Percentiles rank a stretch among this genome's conserved stretches.
Evolutionary conservation across 2,797 vertebrate species (phyloP).

Genomic region (Valencia hispanica): DNA sequence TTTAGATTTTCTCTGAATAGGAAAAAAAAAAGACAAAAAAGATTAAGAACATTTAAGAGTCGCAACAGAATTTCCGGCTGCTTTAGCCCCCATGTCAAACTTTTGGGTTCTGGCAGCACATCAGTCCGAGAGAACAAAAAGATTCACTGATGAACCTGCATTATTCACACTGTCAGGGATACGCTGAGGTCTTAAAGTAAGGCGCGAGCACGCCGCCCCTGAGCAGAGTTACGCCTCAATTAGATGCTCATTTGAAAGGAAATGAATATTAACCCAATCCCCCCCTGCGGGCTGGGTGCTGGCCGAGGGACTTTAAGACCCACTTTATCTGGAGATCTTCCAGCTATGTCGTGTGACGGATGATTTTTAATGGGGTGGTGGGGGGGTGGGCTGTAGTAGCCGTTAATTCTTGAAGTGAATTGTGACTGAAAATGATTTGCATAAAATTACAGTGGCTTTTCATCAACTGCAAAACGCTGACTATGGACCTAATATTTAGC

Average conservation of each 20-base stretch:
- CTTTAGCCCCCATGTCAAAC: conserved; percentile 39
- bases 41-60: conserved; percentile 12
- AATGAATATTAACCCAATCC: conserved; percentile 65
- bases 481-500: neutral
- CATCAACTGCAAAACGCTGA: conserved; percentile 1
- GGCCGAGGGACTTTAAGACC: conserved; percentile 61
- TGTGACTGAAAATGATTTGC: conserved; percentile 17
- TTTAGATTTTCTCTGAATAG: conserved; percentile 36
- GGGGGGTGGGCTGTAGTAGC: too few relatives aligned
- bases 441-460: conserved; percentile 2
- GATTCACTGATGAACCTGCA: conserved; percentile 69
- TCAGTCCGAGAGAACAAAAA: conserved; percentile 65
- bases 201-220: conserved; percentile 26
- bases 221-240: conserved; percentile 54
- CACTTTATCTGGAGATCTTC: conserved; percentile 58
- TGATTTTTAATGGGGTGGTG: too few relatives aligned
- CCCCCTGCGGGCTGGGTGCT: conserved; percentile 47
- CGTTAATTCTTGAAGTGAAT: conserved; percentile 32
- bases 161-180: conserved; percentile 67
- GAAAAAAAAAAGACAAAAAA: conserved; percentile 19
- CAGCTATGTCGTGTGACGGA: conserved; percentile 42
- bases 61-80: conserved; percentile 6
- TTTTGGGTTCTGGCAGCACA: conserved; percentile 48
- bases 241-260: conserved; percentile 64
- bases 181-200: conserved; percentile 49